Percentiles rank a stretch among this genome's conserved stretches.
phyloP scores from a whole-genome alignment of 2,797 vertebrate genomes.

The Myotis findleyi region DNA sequence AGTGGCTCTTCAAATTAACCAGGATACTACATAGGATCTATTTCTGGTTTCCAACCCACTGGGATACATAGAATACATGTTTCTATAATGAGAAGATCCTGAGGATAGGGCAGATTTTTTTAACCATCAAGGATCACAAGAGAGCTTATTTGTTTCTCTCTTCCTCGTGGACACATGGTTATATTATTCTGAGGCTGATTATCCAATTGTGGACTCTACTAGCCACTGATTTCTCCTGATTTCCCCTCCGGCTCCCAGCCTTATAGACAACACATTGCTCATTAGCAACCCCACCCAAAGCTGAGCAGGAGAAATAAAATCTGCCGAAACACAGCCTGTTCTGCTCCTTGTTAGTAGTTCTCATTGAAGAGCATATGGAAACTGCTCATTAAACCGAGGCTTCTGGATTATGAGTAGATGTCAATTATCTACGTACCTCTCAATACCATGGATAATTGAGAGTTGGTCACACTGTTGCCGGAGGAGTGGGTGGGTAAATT shows the following conservation, averaged over 20 bases:
- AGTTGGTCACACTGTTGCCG: not conserved
- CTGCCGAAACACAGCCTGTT: not conserved
- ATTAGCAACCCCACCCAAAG: slow-evolving; percentile 25
- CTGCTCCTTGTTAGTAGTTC: not conserved
- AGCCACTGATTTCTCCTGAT: not conserved
- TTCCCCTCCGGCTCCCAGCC: slow-evolving; percentile 16
- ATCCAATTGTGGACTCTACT: not conserved
- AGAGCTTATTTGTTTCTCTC: not conserved
- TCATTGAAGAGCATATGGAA: slow-evolving; percentile 19
- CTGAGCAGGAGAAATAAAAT: slow-evolving; percentile 44
- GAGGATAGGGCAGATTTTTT: not conserved
- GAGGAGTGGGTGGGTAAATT: not conserved
- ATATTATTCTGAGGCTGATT: not conserved
- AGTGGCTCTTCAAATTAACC: not conserved
- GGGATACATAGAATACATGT: not conserved
- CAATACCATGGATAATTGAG: not conserved
- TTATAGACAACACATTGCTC: not conserved
- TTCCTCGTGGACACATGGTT: not conserved
- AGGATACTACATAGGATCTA: not conserved
- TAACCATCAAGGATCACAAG: not conserved
- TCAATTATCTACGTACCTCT: slow-evolving; percentile 8
- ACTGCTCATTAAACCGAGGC: not conserved
- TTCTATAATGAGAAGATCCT: slow-evolving; percentile 40
- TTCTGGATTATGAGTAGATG: slow-evolving; percentile 30
- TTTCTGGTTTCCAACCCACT: not conserved